Evolutionary conservation across 2,113 vertebrate species (phyloP).

Genomic region (Cephalopholis sonnerati): DNA sequence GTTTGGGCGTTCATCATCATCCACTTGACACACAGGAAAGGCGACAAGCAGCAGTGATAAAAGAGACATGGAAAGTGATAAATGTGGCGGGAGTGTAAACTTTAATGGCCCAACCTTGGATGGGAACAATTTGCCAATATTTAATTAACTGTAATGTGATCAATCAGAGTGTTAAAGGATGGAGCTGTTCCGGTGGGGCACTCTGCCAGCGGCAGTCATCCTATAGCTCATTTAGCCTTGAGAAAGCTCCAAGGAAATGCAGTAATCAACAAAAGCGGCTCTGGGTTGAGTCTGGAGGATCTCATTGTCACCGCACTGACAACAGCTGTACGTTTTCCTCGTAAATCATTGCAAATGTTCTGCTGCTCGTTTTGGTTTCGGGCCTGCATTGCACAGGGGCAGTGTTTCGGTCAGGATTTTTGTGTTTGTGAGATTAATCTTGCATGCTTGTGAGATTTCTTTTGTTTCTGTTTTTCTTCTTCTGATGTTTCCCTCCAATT

Average conservation of each 20-base stretch:
- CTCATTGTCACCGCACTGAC: constrained; percentile 29
- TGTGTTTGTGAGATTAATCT: constrained; percentile 20
- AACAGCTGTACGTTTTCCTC: constrained; percentile 16
- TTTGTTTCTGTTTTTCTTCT: neutral
- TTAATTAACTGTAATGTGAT: constrained; percentile 82
- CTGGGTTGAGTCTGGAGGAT: constrained; percentile 32
- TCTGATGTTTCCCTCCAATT: neutral
- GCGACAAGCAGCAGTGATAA: constrained; percentile 64
- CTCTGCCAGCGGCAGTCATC: constrained; percentile 53
- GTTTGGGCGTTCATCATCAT: constrained; percentile 69
- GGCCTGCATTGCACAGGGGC: neutral
- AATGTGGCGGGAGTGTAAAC: constrained; percentile 73
- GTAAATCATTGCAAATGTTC: constrained; percentile 28
- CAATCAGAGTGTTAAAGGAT: constrained; percentile 75
- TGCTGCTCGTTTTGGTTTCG: neutral
- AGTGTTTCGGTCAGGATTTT: neutral
- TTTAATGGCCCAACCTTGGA: constrained; percentile 75
- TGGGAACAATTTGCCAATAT: constrained; percentile 78
- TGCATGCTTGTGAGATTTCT: neutral
- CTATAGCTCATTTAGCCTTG: constrained; percentile 70
- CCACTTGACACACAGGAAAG: constrained; percentile 64
- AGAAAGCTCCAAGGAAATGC: constrained; percentile 57
- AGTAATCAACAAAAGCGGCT: constrained; percentile 63
- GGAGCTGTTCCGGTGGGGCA: constrained; percentile 61
- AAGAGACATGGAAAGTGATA: constrained; percentile 69